These are phyloP conservation scores for Sarcophaga variegata DNA, from an alignment of 2,888 invertebrate species.

Conservation along the genomic window DNA sequence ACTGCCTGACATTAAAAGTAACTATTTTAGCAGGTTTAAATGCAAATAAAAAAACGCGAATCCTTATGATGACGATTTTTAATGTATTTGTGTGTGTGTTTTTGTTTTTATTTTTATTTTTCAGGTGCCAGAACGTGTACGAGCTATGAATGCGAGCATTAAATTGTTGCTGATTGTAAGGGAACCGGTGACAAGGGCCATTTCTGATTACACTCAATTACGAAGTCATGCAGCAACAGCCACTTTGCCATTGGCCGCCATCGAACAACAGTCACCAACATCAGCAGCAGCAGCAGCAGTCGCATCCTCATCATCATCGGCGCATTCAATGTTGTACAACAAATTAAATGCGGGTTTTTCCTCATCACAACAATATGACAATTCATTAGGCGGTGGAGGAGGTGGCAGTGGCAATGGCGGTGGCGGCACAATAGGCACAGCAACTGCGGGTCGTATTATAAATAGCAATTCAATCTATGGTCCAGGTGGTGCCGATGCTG, in stretches of 20 bases:
- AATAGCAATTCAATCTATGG: conserved; percentile 49
- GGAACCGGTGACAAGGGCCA: conserved; percentile 96
- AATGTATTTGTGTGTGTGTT: conserved; percentile 30
- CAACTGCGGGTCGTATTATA: conserved; percentile 1
- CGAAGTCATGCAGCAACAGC: conserved; percentile 91
- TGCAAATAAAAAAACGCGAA: no score
- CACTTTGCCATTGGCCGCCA: conserved; percentile 83
- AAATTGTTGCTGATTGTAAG: conserved; percentile 96
- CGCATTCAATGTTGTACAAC: conserved; percentile 75
- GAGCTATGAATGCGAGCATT: conserved; percentile 96
- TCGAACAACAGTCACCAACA: conserved; percentile 46
- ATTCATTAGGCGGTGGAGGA: conserved; percentile 76
- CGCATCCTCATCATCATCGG: conserved; percentile 18
- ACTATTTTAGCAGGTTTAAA: conserved; percentile 3
- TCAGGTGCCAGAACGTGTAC: conserved; percentile 95
- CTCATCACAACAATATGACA: conserved; percentile 76
- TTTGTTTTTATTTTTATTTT: conserved; percentile 35
- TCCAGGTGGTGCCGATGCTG: conserved; percentile 65
- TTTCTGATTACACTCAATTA: conserved; percentile 98
- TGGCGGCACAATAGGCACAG: conserved; percentile 3
- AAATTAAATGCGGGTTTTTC: conserved; percentile 75
- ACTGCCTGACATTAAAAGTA: conserved; percentile 16
- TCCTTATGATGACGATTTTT: neutral
- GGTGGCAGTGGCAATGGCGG: conserved; percentile 59
- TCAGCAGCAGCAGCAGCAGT: neutral